Evolutionary conservation across 2,113 vertebrate genomes (phyloP).

Genomic region (Smithornis capensis): DNA sequence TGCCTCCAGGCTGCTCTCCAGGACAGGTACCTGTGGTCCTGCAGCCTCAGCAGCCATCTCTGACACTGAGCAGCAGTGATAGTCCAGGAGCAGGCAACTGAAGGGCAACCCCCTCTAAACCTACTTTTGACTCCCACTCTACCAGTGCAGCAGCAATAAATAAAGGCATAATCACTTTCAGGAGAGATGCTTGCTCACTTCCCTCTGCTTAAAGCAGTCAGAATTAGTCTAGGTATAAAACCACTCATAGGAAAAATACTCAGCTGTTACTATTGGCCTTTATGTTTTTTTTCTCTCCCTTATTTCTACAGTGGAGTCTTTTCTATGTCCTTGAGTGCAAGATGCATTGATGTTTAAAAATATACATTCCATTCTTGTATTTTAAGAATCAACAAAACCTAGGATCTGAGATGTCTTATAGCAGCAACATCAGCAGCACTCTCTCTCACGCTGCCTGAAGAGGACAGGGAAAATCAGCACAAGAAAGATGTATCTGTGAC

Average conservation of each 20-base stretch:
- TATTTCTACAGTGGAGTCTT: neutral
- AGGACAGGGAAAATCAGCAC: neutral
- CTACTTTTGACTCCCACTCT: neutral
- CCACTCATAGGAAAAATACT: neutral
- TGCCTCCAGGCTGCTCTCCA: neutral
- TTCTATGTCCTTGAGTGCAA: neutral
- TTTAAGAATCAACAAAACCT: neutral
- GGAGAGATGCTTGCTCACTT: neutral
- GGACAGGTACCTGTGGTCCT: neutral
- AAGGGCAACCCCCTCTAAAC: neutral
- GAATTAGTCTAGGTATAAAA: neutral
- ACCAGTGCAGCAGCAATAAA: neutral
- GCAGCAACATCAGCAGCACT: neutral
- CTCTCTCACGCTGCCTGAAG: neutral
- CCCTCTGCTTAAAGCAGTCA: neutral
- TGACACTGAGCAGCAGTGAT: fast-evolving
- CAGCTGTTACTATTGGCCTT: neutral
- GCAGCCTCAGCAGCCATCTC: neutral
- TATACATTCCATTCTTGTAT: neutral
- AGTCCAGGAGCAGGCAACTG: neutral
- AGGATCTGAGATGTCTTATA: neutral
- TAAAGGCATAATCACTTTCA: neutral
- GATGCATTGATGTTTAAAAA: neutral
- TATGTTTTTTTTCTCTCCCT: neutral
- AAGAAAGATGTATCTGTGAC: neutral